Base-by-base conservation (phyloP, 2,888 invertebrate species). In the Orthosia gothica region DNA sequence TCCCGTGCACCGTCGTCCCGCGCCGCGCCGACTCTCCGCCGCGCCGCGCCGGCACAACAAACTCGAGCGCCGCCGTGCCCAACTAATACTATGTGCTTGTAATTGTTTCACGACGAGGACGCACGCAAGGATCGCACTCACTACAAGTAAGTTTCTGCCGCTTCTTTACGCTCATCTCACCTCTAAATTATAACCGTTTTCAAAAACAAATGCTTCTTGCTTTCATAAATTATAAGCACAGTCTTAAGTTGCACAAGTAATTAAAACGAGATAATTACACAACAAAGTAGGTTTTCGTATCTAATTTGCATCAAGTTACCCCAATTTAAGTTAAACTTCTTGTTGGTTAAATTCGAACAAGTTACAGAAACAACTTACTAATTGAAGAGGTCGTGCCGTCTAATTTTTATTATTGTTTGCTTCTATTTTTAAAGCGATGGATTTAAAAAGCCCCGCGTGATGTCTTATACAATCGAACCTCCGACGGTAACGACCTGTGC, bases 1-100 rank as follows among this genome's bases (percentile, higher is more conserved):
- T 95, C 92, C 92, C 40, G 40, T 40, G 91, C 91, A 89, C 90
- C 68, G 76, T 74, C 83, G 84, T 75, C 75, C 80, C 81, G 78
- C 84, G 83, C 82, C 83, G 79, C 79, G 81, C 86, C 84, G 79
- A 40, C 40, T 40, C 40, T 40, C 40, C 82, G 82, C 73, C 78
- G 83, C 75, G 58, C 79, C 74, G 83, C 89, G 90, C 92, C 93
- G 93, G 91, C 93, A 93, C 90, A 93, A 94, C 94, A 93, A 94
- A 92, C 91, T 86, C 89, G 87, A 89, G 87, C 90, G 89, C 91
- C 88, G 89, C 91, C 88, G 90, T 91, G 88, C 90, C 90, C 90
- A 59, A 89, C 89, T 89, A 86, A 75, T 85, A 87, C 89, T 92
- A 88, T 91, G 92, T 93, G 92, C 91, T 92, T 88, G 88, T 92